Base-by-base conservation (phyloP, 2,797 vertebrate genomes). In the Anguilla obscura region DNA sequence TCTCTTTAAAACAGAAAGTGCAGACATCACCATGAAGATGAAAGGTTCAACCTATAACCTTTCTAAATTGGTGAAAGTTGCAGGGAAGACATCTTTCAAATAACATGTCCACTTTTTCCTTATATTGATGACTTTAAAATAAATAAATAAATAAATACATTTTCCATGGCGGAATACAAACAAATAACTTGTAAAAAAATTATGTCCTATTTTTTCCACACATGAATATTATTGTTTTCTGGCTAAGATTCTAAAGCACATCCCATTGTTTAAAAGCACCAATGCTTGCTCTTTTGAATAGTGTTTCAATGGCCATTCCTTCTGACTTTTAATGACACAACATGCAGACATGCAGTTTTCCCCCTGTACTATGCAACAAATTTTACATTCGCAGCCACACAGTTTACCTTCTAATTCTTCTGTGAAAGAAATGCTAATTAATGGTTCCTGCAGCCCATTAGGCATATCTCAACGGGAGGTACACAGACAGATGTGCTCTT, bases 401-500 rank as follows among this genome's bases (percentile, higher is more conserved):
- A 45, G 8, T 74, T 48, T 76, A 52, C 85, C 63, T 86, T 74
- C 36, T 45, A 12, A 52, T 74, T 21, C 14, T 63, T 66, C 85
- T 30, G 66, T 50, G 52, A 50, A 69, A 71, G 40, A 74, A 74
- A 86, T 71, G 45, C 45, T 40, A 50, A 83, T 56, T 88, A 88
- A 88, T 87, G 83, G 76, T 85, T 87, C 45, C 86, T 80, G 79
- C 52, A 30, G 84, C 54, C 85, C 54, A 87, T 86, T 87, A 87
- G 74, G 80, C 85, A 84, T 82, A 52, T 88, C 90, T 58, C 86
- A 86, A 66, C 52, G 87, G 87, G 89, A 88, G 87, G 88, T 63
- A 33, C n/a, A 48, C 60, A 71, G 88, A 90, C 90, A 91, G 90
- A 92, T 88, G 87, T 88, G 85, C 85, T 52, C 83, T 86, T 89